phyloP scores from a whole-genome alignment of 2,113 vertebrate genomes.

The Falco punctatus region DNA sequence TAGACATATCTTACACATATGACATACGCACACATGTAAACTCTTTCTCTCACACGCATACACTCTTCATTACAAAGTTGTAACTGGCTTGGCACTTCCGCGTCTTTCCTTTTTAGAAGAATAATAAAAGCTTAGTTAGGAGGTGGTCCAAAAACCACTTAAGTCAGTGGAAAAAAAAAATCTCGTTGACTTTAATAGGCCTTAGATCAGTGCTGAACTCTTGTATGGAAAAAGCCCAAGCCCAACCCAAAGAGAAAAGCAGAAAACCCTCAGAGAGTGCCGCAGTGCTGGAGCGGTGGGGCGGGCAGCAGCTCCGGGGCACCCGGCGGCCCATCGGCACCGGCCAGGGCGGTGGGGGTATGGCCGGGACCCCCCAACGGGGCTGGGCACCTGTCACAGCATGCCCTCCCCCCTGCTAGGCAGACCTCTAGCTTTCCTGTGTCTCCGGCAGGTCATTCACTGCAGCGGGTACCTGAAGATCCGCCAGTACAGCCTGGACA shows the following conservation, averaged over 20 bases:
- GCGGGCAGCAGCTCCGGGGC: neutral
- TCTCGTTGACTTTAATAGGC: neutral
- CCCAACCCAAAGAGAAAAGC: neutral
- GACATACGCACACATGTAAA: neutral
- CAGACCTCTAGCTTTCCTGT: neutral
- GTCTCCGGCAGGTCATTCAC: conserved; percentile 88
- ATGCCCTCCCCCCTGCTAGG: no score
- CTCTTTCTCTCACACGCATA: neutral
- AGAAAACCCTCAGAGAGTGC: neutral
- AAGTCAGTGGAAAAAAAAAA: neutral
- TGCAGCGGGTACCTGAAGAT: conserved; percentile 98
- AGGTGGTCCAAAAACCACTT: conserved; percentile 38
- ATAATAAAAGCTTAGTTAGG: conserved; percentile 12
- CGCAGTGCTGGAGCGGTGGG: neutral
- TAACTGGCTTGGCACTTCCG: conserved; percentile 12
- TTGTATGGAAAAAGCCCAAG: neutral
- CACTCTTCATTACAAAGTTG: conserved; percentile 13
- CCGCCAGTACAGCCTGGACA: conserved; percentile 95
- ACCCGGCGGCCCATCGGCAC: neutral
- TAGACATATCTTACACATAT: neutral
- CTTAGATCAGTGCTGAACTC: neutral
- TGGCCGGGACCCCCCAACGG: accelerated
- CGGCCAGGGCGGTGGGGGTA: accelerated
- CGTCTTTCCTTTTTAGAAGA: neutral
- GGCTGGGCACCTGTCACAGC: neutral